Evolutionary conservation across 2,888 invertebrate genomes (phyloP), one percentile per base, ranked within the genome.

Genomic region (Dexiosoma caninum): DNA sequence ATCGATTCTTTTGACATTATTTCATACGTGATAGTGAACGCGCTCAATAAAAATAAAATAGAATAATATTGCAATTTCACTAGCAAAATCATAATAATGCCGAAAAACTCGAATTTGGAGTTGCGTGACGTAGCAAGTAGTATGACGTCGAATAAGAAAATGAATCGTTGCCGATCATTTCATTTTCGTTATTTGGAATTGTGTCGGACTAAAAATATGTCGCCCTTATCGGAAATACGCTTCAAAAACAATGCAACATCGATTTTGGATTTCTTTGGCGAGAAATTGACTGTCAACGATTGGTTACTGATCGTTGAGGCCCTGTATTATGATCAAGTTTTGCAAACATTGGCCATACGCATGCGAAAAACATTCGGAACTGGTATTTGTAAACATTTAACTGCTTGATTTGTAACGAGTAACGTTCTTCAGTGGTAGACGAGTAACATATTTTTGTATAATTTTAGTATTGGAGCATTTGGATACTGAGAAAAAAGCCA

Each of bases 271-370:
- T 94, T 96, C 85, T 93, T 92, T 82, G 94, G 94, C 62, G 95
- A 96, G 86, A 92, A 95, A 83, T 92, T 96, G 60, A 94, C 94
- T 85, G 93, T 94, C 80, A 93, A 92, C 79, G 95, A 96, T 83
- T 96, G 95, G 95, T 91, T 92, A 32, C 93, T 95, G 1, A 93
- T 96, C 57, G 89, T 95, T 60, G 94, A 94, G 84, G 94, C 95
- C 0, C 89, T 96, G 5, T 92, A 93, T 57, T 92, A 93, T 82
- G 96, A 96, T 87, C 91, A 93, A 60, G 94, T 94, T 78, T 91
- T 96, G 4, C 94, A 94, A 87, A 92, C 93, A 78, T 91, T 95
- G 79, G 91, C 92, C 35, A 92, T 95, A 80, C 92, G 93, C 84
- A 94, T 95, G 89, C 92, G 93, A 23, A 85, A 91, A 86, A 76